Evolutionary conservation across 2,797 vertebrate species (phyloP), one percentile per base, ranked within the genome.

Genomic region (Cephalopachus bancanus): DNA sequence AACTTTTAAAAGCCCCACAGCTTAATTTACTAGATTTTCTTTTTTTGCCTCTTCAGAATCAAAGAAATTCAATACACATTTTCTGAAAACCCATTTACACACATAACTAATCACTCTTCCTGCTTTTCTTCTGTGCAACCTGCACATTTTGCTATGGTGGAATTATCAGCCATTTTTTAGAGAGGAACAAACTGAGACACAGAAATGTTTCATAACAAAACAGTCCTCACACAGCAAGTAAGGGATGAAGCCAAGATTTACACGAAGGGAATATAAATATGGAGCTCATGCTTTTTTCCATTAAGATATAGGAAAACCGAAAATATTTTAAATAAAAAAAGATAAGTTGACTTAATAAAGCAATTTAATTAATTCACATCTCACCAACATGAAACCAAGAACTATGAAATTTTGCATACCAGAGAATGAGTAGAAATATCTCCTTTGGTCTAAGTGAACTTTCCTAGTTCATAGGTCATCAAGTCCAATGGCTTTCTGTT

Each of bases 51-150:
- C 9, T 86, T 86, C 86, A 62, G 60, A 85, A 60, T 1, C 14
- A 78, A 92, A 94, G 74, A 96, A 83, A 83, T 86, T 87, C 51
- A 96, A 83, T 89, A 85, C 14, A 49, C 30, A 51, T 76, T 89
- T 91, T 94, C 76, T 81, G 55, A 94, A 92, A 96, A 72, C 12
- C 3, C 30, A 12, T 91, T 15, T 89, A 28, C 33, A 78, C 2
- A 30, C 3, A 78, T 15, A 83, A 83, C 33, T 92, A 88, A 88
- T 84, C n/a, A 75, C 28, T 78, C 69, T 88, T 4, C 3, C 3
- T 24, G n/a, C 22, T 55, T 19, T 62, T 20, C 9, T 33, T 65
- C 22, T n/a, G 53, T 88, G 49, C 8, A 80, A 89, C 10, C 59
- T 55, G 37, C 17, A 74, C 57, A 51, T 78, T 86, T 83, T 72